Percentiles rank a stretch among this genome's conserved stretches.
These are phyloP conservation scores for Bufo gargarizans DNA, from an alignment of 2,113 vertebrate genomes.

Conservation along the genomic window DNA sequence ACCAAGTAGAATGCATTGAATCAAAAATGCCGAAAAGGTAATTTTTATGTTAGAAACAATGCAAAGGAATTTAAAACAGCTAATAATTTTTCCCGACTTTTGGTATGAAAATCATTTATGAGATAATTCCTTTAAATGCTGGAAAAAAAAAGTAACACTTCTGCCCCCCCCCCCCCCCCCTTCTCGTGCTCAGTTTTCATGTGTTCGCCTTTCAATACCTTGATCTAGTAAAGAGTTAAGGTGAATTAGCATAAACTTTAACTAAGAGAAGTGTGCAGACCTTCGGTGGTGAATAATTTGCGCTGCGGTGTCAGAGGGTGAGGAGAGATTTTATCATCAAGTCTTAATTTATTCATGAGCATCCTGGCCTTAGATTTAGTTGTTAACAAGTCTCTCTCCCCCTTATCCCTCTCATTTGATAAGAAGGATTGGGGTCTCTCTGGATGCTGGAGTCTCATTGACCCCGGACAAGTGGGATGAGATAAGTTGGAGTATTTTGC, in stretches of 20 bases:
- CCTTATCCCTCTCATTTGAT: slow-evolving; percentile 61
- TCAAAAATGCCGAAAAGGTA: too few species aligned
- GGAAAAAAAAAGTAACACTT: too few species aligned
- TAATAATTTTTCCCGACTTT: too few species aligned
- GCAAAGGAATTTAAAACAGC: too few species aligned
- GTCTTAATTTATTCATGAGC: slow-evolving; percentile 62
- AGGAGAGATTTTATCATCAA: slow-evolving; percentile 56
- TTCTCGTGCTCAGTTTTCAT: not conserved
- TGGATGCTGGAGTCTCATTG: slow-evolving; percentile 62
- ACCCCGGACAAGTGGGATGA: slow-evolving; percentile 59
- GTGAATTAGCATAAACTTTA: slow-evolving; percentile 53
- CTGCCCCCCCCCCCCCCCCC: not conserved
- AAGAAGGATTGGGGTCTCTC: slow-evolving; percentile 61
- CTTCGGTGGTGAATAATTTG: slow-evolving; percentile 52
- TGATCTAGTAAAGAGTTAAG: not conserved
- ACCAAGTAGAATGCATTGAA: too few species aligned
- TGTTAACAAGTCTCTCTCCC: slow-evolving; percentile 56
- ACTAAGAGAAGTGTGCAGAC: slow-evolving; percentile 48
- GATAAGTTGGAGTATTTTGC: slow-evolving; percentile 64
- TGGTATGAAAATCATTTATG: too few species aligned
- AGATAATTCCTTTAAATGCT: too few species aligned
- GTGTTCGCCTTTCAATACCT: not conserved
- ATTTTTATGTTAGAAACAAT: too few species aligned
- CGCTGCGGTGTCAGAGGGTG: slow-evolving; percentile 49
- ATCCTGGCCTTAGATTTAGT: slow-evolving; percentile 62